Evolutionary conservation across 2,797 vertebrate genomes (phyloP).

Genomic region (Cheirogaleus major): DNA sequence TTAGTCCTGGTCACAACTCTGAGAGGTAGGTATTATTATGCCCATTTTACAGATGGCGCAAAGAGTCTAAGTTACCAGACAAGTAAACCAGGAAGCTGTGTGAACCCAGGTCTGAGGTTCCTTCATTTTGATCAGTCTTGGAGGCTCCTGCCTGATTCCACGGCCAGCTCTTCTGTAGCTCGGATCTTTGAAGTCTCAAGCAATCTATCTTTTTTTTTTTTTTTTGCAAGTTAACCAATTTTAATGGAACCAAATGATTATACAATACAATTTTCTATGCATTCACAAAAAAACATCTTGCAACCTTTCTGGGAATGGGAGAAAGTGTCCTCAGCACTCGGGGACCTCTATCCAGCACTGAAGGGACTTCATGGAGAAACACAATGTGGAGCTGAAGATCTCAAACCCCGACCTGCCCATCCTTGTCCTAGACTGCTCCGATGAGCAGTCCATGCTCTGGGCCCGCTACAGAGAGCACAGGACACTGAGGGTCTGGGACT

Average conservation of each 20-base stretch:
- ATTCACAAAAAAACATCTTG: not conserved
- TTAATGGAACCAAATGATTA: slow-evolving; percentile 69
- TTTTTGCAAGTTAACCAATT: slow-evolving; percentile 39
- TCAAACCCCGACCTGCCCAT: not conserved
- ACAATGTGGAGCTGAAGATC: not conserved
- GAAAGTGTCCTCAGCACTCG: not conserved
- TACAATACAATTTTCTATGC: slow-evolving; percentile 57
- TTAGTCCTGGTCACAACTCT: not conserved
- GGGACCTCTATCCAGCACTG: too few species aligned
- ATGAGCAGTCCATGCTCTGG: not conserved
- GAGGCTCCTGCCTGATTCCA: not conserved
- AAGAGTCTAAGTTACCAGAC: not conserved
- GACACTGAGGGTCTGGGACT: not conserved
- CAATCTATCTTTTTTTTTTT: not conserved
- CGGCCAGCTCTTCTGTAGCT: not conserved
- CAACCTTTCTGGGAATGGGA: slow-evolving; percentile 27
- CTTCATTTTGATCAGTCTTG: not conserved
- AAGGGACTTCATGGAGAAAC: not conserved
- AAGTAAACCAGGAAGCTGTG: not conserved
- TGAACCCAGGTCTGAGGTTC: not conserved
- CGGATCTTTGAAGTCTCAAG: not conserved
- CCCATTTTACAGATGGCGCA: not conserved
- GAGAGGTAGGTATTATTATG: not conserved
- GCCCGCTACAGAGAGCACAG: not conserved
- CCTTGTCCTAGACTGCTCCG: not conserved